Percentiles rank a stretch among this genome's conserved stretches.
phyloP scores from a whole-genome alignment of 2,888 invertebrate species.

The Uloborus plumipes region DNA sequence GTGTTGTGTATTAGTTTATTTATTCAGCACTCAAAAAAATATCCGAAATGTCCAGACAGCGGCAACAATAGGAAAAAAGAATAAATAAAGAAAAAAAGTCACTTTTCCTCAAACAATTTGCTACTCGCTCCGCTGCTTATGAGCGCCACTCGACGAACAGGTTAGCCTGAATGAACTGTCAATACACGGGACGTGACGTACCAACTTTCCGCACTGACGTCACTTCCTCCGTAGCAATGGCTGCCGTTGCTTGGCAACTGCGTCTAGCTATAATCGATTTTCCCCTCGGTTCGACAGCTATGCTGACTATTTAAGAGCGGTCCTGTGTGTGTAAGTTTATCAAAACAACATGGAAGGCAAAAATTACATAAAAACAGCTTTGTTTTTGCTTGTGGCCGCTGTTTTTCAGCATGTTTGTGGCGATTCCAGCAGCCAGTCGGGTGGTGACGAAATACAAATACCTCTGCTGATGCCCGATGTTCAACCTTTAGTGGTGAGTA shows the following conservation, averaged over 20 bases:
- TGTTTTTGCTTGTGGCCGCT: not conserved
- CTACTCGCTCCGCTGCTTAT: too few species aligned
- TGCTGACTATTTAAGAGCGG: conserved; percentile 7
- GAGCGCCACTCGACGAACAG: too few species aligned
- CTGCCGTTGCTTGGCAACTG: conserved; percentile 58
- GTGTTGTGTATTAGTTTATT: too few species aligned
- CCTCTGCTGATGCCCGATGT: conserved; percentile 85
- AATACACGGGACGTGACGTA: conserved; percentile 35
- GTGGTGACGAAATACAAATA: conserved; percentile 45
- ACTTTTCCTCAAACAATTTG: too few species aligned
- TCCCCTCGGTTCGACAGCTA: conserved; percentile 6
- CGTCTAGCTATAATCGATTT: conserved; percentile 46
- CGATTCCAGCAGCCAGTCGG: not conserved
- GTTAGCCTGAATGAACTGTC: not conserved
- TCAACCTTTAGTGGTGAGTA: conserved; percentile 81
- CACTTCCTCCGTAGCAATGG: conserved; percentile 29
- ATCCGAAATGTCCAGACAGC: too few species aligned
- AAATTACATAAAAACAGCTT: not conserved
- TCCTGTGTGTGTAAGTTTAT: conserved; percentile 10
- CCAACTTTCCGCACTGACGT: conserved; percentile 34
- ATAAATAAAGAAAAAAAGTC: too few species aligned
- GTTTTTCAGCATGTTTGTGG: too few species aligned
- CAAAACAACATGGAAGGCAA: conserved; percentile 19
- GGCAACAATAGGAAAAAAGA: too few species aligned
- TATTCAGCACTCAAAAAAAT: too few species aligned